These are phyloP conservation scores for Oligia fasciuncula DNA, from an alignment of 2,888 invertebrate species.

Conservation along the genomic window DNA sequence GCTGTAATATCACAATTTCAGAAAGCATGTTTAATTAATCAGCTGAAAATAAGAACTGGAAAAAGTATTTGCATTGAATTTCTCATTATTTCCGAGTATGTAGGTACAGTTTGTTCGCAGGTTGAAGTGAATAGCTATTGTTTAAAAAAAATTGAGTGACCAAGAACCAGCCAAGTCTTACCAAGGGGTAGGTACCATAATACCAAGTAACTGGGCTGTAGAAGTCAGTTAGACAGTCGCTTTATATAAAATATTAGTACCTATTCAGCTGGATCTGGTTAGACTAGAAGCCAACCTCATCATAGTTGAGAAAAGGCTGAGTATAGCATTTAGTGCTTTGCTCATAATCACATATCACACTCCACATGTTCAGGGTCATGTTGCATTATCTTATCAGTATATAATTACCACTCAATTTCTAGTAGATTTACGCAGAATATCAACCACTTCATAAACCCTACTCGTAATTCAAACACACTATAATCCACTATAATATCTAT, in stretches of 20 bases:
- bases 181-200: background rate
- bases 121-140: background rate
- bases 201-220: background rate
- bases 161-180: background rate
- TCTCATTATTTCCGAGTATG: background rate
- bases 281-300: background rate
- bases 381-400: background rate
- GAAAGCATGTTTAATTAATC: background rate
- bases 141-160: background rate
- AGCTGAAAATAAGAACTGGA: background rate
- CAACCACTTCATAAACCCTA: constrained; percentile 2
- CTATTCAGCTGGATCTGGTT: background rate
- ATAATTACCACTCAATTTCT: background rate
- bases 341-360: background rate
- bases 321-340: background rate
- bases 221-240: background rate
- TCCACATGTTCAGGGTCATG: background rate
- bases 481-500: constrained; percentile 3
- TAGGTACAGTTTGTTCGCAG: background rate
- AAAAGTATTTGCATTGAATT: background rate
- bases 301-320: background rate
- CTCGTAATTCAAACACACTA: background rate
- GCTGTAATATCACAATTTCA: background rate
- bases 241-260: background rate
- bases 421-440: constrained; percentile 17